Conservation (phyloP, 2,888 invertebrate species). For the Onchidella celtica region DNA sequence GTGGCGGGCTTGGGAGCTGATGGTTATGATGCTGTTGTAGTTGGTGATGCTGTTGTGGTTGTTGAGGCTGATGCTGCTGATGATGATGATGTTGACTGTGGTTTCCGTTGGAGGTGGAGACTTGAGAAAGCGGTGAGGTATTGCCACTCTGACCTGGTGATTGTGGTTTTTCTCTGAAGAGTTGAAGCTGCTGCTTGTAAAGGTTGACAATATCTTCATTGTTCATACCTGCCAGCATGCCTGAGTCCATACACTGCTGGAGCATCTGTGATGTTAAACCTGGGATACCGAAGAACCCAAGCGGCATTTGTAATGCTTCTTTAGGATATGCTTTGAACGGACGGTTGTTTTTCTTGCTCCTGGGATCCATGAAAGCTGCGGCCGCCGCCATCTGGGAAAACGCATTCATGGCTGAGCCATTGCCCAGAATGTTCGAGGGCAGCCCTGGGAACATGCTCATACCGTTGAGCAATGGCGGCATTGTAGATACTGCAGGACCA, state of each 20-base stretch:
- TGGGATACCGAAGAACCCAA: constrained; percentile 80
- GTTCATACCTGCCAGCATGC: constrained; percentile 60
- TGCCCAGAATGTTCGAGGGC: constrained; percentile 28
- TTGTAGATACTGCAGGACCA: neutral
- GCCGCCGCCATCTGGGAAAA: constrained; percentile 43
- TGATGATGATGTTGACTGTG: constrained; percentile 37
- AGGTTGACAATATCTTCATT: constrained; percentile 73
- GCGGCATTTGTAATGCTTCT: constrained; percentile 84
- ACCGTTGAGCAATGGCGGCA: neutral
- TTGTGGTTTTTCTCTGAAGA: constrained; percentile 62
- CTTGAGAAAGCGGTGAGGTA: constrained; percentile 43
- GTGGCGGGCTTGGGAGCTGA: constrained; percentile 36
- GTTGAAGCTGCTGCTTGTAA: constrained; percentile 71
- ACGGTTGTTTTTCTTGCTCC: constrained; percentile 63
- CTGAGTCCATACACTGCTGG: constrained; percentile 40
- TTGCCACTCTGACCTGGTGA: constrained; percentile 50
- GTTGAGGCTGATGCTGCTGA: constrained; percentile 41
- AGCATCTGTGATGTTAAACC: constrained; percentile 59
- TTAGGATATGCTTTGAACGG: constrained; percentile 85
- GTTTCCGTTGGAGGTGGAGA: constrained; percentile 41
- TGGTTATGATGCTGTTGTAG: constrained; percentile 41
- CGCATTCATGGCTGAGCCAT: constrained; percentile 32
- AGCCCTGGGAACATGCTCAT: constrained; percentile 42
- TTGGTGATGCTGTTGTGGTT: constrained; percentile 32
- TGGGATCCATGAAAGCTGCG: constrained; percentile 24